Conservation (phyloP, 2,888 invertebrate species). For the Protonemura montana region DNA sequence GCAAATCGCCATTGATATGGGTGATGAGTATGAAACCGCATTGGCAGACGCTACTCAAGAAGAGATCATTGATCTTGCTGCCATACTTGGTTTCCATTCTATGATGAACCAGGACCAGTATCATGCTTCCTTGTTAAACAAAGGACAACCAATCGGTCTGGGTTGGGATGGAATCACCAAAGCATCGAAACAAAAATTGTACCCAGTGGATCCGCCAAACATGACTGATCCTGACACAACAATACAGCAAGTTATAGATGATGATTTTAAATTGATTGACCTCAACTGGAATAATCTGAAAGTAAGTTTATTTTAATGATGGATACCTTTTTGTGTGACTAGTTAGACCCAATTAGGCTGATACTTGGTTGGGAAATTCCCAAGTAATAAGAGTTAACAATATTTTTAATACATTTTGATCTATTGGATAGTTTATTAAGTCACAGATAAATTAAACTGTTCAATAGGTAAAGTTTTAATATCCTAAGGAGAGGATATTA, state of each 20-base stretch:
- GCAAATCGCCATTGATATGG: constrained; percentile 91
- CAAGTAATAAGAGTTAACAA: too few species aligned
- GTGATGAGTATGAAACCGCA: constrained; percentile 94
- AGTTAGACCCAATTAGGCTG: not conserved
- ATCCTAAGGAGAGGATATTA: too few species aligned
- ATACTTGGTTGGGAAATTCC: too few species aligned
- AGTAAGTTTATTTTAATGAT: constrained; percentile 63
- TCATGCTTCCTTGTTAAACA: constrained; percentile 93
- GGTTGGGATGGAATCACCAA: constrained; percentile 97
- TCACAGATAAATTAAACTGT: too few species aligned
- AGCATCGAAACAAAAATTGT: constrained; percentile 88
- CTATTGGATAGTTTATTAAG: too few species aligned
- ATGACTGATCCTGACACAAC: constrained; percentile 94
- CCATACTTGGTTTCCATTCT: constrained; percentile 98
- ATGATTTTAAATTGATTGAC: constrained; percentile 85
- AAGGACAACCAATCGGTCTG: constrained; percentile 87
- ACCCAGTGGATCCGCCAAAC: constrained; percentile 96
- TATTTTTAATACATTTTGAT: too few species aligned
- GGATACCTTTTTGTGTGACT: not conserved
- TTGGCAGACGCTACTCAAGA: constrained; percentile 87
- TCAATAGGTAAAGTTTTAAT: too few species aligned
- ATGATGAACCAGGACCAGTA: constrained; percentile 99
- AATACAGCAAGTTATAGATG: constrained; percentile 86
- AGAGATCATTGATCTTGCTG: constrained; percentile 98
- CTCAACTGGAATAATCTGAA: constrained; percentile 99